Conservation (phyloP, 2,113 vertebrate species). For the Podarcis muralis region DNA sequence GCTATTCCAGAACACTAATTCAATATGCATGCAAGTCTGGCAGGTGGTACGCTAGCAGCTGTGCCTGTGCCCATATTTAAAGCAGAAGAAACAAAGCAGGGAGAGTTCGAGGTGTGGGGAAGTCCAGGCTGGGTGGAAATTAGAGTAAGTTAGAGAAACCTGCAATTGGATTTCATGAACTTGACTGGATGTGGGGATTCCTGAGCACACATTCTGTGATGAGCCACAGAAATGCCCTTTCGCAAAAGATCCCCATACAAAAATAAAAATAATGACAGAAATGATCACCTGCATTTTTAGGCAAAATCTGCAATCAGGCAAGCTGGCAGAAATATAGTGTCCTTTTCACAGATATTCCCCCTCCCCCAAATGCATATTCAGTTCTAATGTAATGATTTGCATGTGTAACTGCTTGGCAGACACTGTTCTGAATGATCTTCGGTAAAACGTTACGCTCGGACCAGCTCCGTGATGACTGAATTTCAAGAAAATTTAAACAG, state of each 20-base stretch:
- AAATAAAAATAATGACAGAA: not conserved
- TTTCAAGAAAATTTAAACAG: not conserved
- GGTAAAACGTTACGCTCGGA: not conserved
- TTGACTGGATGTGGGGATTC: not conserved
- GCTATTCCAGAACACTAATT: constrained; percentile 17
- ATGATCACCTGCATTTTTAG: not conserved
- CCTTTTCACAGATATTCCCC: not conserved
- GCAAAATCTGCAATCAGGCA: too few species aligned
- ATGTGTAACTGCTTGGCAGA: not conserved
- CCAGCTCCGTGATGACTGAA: not conserved
- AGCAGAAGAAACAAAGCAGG: not conserved
- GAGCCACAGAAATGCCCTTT: not conserved
- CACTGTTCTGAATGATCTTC: not conserved
- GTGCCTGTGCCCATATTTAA: not conserved
- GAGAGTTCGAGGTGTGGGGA: not conserved
- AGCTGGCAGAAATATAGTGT: not conserved
- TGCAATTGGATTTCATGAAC: not conserved
- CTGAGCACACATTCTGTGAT: not conserved
- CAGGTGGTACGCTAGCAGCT: not conserved
- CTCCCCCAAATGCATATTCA: not conserved
- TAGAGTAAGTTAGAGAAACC: not conserved
- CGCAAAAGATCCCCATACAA: not conserved
- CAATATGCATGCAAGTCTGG: not conserved
- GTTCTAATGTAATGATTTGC: not conserved
- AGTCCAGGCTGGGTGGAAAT: not conserved